phyloP scores from a whole-genome alignment of 1,140 invertebrate genomes.

The Solenopsis fugax region DNA sequence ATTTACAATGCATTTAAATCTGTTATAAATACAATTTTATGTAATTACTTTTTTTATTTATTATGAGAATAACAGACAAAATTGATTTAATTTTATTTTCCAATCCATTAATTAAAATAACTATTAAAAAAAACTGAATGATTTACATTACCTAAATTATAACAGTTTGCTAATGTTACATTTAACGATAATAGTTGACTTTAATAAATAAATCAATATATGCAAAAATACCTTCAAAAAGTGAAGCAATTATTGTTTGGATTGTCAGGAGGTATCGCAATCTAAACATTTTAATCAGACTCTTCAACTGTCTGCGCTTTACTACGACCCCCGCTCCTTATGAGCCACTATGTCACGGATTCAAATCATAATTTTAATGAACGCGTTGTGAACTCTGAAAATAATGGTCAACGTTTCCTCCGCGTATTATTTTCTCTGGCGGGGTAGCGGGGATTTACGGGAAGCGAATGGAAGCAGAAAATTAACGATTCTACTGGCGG shows the following conservation, averaged over 20 bases:
- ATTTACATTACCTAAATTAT: not conserved
- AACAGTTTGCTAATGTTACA: not conserved
- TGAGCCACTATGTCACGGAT: constrained; percentile 60
- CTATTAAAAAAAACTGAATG: not conserved
- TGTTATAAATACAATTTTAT: not conserved
- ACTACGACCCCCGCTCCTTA: constrained; percentile 11
- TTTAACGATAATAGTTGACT: not conserved
- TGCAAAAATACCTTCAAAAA: not conserved
- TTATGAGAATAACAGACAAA: not conserved
- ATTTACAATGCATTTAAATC: not conserved
- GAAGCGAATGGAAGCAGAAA: constrained; percentile 87
- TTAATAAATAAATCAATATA: not conserved
- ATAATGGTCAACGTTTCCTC: constrained; percentile 86
- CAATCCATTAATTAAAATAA: not conserved
- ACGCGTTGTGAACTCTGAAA: constrained; percentile 80
- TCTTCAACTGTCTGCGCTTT: constrained; percentile 30
- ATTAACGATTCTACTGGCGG: constrained; percentile 85
- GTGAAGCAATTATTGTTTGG: not conserved
- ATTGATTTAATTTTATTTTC: not conserved
- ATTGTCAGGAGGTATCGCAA: not conserved
- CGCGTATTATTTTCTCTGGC: constrained; percentile 85
- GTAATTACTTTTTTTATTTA: not conserved
- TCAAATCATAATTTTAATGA: constrained; percentile 81
- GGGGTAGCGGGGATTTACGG: constrained; percentile 83
- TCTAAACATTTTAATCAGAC: constrained; percentile 37